phyloP scores from a whole-genome alignment of 2,888 invertebrate species.

The Tanytarsus gracilentus region DNA sequence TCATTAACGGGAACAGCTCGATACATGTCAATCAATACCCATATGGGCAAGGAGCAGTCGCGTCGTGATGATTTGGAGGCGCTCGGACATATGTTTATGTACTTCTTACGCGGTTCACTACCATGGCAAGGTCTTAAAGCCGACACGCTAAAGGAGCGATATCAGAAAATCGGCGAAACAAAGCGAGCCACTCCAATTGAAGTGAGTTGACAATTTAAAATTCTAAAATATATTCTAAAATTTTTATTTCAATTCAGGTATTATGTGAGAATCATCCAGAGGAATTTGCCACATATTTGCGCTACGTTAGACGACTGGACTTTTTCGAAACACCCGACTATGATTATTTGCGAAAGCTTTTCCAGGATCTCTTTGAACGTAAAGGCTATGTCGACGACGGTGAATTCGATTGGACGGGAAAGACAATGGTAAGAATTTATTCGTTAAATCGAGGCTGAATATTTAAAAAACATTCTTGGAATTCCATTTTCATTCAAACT shows the following conservation, averaged over 20 bases:
- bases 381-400: conserved; percentile 82
- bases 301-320: conserved; percentile 94
- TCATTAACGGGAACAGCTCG: conserved; percentile 98
- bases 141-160: conserved; percentile 97
- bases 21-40: conserved; percentile 99
- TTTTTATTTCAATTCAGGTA: conserved; percentile 43
- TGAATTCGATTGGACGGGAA: conserved; percentile 94
- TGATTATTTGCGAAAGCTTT: conserved; percentile 93
- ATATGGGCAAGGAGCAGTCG: conserved; percentile 99
- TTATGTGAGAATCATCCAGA: conserved; percentile 82
- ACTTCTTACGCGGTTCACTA: conserved; percentile 97
- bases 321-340: conserved; percentile 99
- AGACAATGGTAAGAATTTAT: conserved; percentile 60
- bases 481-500: no score
- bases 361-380: conserved; percentile 83
- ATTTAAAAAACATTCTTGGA: no score
- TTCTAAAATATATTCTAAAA: conserved; percentile 7
- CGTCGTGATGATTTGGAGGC: conserved; percentile 99
- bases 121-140: conserved; percentile 99
- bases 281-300: conserved; percentile 95
- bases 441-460: no score
- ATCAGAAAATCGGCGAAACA: conserved; percentile 99
- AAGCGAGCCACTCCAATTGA: conserved; percentile 98
- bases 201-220: conserved; percentile 43
- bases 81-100: conserved; percentile 99